A percentile compares a stretch with the other conserved stretches of the same genome.
phyloP scores from a whole-genome alignment of 1,140 invertebrate species.

The Habropoda laboriosa region DNA sequence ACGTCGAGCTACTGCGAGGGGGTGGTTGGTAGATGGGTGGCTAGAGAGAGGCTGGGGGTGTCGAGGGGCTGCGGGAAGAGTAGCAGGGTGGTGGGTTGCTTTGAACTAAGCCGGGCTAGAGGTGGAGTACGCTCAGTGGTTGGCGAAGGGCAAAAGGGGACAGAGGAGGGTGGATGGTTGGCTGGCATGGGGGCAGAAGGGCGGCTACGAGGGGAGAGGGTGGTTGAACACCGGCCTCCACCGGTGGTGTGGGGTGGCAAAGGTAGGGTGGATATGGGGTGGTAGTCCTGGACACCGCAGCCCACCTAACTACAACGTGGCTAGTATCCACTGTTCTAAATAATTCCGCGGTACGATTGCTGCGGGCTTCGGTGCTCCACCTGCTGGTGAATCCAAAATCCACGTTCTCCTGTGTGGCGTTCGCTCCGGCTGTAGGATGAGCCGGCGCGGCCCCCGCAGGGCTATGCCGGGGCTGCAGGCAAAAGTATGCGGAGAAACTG shows the following conservation, averaged over 20 bases:
- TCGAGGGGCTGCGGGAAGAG: conserved; percentile 63
- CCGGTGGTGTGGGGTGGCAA: conserved; percentile 61
- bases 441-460: not conserved
- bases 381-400: conserved; percentile 68
- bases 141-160: conserved; percentile 72
- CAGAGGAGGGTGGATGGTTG: conserved; percentile 64
- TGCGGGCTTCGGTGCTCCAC: conserved; percentile 74
- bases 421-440: conserved; percentile 41
- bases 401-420: conserved; percentile 42
- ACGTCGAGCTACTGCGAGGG: conserved; percentile 70
- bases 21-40: conserved; percentile 63
- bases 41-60: conserved; percentile 60
- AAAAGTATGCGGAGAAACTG: conserved; percentile 32
- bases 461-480: not conserved
- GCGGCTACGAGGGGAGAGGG: conserved; percentile 46
- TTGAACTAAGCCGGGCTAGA: conserved; percentile 77
- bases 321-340: conserved; percentile 78
- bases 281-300: conserved; percentile 75
- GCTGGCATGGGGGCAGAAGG: conserved; percentile 60
- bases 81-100: conserved; percentile 71
- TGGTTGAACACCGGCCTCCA: conserved; percentile 63
- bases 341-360: conserved; percentile 79
- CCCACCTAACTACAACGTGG: conserved; percentile 76
- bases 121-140: conserved; percentile 68
- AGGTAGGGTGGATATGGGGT: conserved; percentile 71